A percentile compares a stretch with the other conserved stretches of the same genome.
Evolutionary conservation across 1,140 invertebrate species (phyloP).

Genomic region (Halictus rubicundus): DNA sequence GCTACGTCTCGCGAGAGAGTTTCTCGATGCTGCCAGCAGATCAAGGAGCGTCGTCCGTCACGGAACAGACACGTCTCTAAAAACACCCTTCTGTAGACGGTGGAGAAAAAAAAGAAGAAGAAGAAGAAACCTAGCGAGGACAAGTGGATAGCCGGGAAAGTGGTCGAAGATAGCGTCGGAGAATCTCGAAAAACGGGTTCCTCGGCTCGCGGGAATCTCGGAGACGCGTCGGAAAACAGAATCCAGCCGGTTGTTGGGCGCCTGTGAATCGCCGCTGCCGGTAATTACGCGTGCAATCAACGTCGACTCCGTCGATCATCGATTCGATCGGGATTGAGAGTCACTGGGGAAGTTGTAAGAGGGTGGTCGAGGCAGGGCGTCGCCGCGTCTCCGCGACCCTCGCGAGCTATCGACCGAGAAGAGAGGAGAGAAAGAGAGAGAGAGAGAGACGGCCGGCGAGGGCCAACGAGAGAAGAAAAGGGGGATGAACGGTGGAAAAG

Average conservation of each 20-base stretch:
- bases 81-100: not conserved
- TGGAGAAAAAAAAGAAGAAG: not conserved
- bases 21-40: not conserved
- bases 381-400: constrained; percentile 78
- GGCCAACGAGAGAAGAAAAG: constrained; percentile 24
- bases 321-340: constrained; percentile 70
- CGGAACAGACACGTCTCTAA: not conserved
- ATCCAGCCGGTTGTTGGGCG: not conserved
- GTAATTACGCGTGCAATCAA: not conserved
- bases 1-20: not conserved
- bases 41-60: not conserved
- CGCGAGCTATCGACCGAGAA: constrained; percentile 79
- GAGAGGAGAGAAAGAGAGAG: constrained; percentile 55
- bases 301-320: not conserved
- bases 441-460: constrained; percentile 22
- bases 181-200: not conserved
- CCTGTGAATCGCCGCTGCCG: not conserved
- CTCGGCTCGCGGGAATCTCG: not conserved
- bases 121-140: not conserved
- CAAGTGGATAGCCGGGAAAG: not conserved
- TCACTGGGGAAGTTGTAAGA: constrained; percentile 70
- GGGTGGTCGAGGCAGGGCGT: constrained; percentile 77
- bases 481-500: constrained; percentile 9
- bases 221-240: not conserved
- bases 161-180: not conserved